Evolutionary conservation across 2,888 invertebrate species (phyloP), one percentile per base, ranked within the genome.

Genomic region (Gari tellinella): DNA sequence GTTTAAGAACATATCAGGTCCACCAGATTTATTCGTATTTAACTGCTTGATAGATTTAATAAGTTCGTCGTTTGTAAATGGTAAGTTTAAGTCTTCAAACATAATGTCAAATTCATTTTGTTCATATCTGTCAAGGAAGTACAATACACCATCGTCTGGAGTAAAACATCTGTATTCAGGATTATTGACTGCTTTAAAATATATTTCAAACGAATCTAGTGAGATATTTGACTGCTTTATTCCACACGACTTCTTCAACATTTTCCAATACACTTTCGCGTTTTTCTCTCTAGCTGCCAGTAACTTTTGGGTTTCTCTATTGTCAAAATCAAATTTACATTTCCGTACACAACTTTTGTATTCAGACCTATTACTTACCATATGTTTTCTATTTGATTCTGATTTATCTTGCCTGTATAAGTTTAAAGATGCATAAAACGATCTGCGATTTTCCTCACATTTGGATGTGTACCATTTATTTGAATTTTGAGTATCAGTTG

Each of bases 251-350:
- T 17, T 17, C 37, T 60, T 67, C 45, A 67, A 25, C 14, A 67
- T 31, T 38, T 52, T 60, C 67, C 58, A 67, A 46, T 67, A 67
- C 3, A 52, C 41, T 43, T 51, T 65, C n/a, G 65, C 65, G 51
- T 65, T 65, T 48, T 41, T 25, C 19, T 31, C 51, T 21, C 51
- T 48, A 10, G 19, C 25, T 23, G 26, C 8, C 46, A 53, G 23
- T 31, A 63, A 37, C 25, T 63, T 53, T 12, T 55, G 10, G n/a
- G 63, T 57, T 57, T 65, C 19, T 10, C n/a, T 37, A 10, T 52
- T 43, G 25, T 57, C 41, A 15, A 43, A 43, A 10, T 19, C 15
- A n/a, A 19, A 57, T 41, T 41, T 57, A 4, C 49, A 57, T 10
- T 21, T 56, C 49, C 64, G 12, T 23, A 63, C 26, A 21, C 38